Evolutionary conservation across 2,888 invertebrate genomes (phyloP), one percentile per base, ranked within the genome.

Genomic region (Epistrophella euchroma): DNA sequence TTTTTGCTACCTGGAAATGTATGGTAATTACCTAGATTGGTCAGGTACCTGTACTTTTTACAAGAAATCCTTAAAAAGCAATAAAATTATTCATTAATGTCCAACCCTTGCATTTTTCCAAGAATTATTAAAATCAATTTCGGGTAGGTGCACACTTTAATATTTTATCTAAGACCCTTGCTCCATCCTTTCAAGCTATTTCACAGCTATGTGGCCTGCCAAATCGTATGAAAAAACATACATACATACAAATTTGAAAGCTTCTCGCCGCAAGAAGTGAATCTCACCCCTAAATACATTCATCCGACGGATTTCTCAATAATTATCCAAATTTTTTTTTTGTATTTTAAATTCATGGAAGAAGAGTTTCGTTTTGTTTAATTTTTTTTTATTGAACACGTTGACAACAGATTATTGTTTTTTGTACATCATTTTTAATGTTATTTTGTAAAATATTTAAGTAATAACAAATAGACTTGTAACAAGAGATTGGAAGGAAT

Each of bases 401-500:
- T 52, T 52, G 52, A 56, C 56, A 58, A 58, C 58, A 58, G 37
- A 58, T 58, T 19, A 58, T 19, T 35, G 32, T 58, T 35, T 19
- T 56, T 17, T 58, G 35, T 35, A 52, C 25, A 52, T 58, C 11
- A 19, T 58, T 56, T 58, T 58, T 35, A 28, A 6, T 13, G n/a
- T 35, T 58, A 15, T 62, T 74, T 74, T 74, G 71, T 71, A 55
- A 35, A 68, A 22, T 40, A 28, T 22, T 47, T 4, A 15, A 64
- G 47, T 64, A 40, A 78, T 47, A 64, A 62, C 60, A 71, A 73
- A 55, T 55, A 70, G 80, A 60, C n/a, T 60, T 60, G n/a, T 52
- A 74, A 73, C 64, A 50, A 72, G 71, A 71, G 25, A 71, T 58
- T 76, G 71, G 81, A 81, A 81, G 81, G 71, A 77, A 77, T 73